phyloP scores from a whole-genome alignment of 2,113 vertebrate genomes.

The Coracopsis vasa region DNA sequence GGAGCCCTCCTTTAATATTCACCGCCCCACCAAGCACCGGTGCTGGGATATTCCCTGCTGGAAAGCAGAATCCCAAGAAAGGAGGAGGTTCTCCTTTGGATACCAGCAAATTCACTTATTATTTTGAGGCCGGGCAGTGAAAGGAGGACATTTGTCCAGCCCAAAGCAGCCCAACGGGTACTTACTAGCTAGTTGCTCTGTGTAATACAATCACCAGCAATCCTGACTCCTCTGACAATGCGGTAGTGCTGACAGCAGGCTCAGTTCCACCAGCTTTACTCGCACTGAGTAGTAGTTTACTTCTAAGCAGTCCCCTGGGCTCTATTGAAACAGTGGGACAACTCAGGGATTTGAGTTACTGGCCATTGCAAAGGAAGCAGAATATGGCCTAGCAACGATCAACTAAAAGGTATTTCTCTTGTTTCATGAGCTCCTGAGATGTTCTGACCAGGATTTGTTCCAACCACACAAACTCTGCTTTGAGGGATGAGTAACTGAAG shows the following conservation, averaged over 20 bases:
- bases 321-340: neutral
- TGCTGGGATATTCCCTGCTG: neutral
- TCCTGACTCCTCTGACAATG: neutral
- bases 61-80: neutral
- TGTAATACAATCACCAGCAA: neutral
- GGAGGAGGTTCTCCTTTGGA: neutral
- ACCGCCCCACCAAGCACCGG: accelerated
- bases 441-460: neutral
- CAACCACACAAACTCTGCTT: neutral
- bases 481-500: neutral
- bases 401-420: neutral
- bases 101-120: neutral
- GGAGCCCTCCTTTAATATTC: neutral
- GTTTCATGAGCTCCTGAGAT: neutral
- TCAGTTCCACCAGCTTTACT: neutral
- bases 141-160: neutral
- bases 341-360: neutral
- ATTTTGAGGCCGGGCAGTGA: neutral
- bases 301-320: neutral
- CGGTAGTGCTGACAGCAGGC: neutral
- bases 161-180: neutral
- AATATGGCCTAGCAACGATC: accelerated
- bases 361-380: neutral
- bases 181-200: neutral
- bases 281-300: accelerated